Evolutionary conservation across 2,113 vertebrate species (phyloP).

Genomic region (Dromas ardeola): DNA sequence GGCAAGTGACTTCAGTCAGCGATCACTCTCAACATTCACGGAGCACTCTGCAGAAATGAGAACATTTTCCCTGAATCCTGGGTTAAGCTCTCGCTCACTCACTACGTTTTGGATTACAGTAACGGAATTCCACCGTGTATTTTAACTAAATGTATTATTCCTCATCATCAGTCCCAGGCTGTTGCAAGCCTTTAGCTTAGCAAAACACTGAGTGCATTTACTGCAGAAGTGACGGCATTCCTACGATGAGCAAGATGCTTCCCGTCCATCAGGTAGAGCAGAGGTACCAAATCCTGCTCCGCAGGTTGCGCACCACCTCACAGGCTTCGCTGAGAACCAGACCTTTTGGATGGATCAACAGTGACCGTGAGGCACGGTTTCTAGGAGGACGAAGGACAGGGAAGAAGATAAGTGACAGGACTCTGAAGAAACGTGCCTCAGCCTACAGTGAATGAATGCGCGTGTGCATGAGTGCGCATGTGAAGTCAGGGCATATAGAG

Average conservation of each 20-base stretch:
- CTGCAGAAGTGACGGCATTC: not conserved
- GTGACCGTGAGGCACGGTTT: not conserved
- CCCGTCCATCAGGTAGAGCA: not conserved
- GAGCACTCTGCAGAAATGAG: not conserved
- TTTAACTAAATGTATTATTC: slow-evolving; percentile 4
- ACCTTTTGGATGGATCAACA: accelerated
- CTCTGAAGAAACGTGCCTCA: not conserved
- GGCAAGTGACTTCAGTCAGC: not conserved
- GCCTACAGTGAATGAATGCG: not conserved
- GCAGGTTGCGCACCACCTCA: not conserved
- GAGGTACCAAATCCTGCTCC: not conserved
- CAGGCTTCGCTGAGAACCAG: not conserved
- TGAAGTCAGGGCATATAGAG: not conserved
- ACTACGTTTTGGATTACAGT: not conserved
- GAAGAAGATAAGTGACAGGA: not conserved
- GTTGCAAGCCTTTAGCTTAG: not conserved
- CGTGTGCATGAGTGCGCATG: not conserved
- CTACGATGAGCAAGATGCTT: not conserved
- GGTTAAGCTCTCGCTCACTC: not conserved
- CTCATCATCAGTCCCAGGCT: slow-evolving; percentile 17
- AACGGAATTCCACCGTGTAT: slow-evolving; percentile 6
- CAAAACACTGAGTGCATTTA: not conserved
- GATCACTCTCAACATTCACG: not conserved
- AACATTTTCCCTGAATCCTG: not conserved
- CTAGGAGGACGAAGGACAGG: not conserved